Conservation (phyloP, 2,888 invertebrate genomes). For the Stenolophus ochropezus region DNA sequence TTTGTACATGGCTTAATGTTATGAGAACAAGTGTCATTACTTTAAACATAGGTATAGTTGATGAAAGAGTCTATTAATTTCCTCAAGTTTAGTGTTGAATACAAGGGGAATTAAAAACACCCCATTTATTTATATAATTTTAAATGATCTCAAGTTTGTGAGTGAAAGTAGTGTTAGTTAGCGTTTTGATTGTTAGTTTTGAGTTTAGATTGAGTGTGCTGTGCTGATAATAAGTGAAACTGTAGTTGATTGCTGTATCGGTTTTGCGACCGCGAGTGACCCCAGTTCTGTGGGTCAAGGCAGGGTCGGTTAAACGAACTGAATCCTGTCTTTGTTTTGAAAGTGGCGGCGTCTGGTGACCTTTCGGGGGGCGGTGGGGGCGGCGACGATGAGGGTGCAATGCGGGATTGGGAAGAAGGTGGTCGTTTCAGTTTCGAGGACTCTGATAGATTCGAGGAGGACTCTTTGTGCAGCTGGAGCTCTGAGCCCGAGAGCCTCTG, state of each 20-base stretch:
- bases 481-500: conserved; percentile 97
- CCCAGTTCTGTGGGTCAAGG: conserved; percentile 57
- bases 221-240: conserved; percentile 39
- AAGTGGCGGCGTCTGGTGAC: conserved; percentile 79
- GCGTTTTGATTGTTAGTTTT: conserved; percentile 20
- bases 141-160: conserved; percentile 66
- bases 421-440: conserved; percentile 97
- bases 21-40: conserved; percentile 45
- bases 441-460: conserved; percentile 98
- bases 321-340: conserved; percentile 72
- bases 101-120: conserved; percentile 62
- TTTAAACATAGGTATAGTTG: conserved; percentile 43
- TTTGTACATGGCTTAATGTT: conserved; percentile 22
- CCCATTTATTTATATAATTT: conserved; percentile 35
- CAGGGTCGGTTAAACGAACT: conserved; percentile 60
- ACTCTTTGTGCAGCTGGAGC: conserved; percentile 98
- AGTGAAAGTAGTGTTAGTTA: conserved; percentile 65
- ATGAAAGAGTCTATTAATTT: conserved; percentile 47
- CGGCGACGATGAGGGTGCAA: conserved; percentile 78
- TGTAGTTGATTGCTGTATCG: conserved; percentile 37
- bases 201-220: conserved; percentile 45
- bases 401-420: conserved; percentile 90
- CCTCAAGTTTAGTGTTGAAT: conserved; percentile 60
- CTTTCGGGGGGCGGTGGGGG: conserved; percentile 67
- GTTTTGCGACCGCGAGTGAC: conserved; percentile 57